Conservation (phyloP, 1,140 invertebrate genomes). For the Nymphalis io region DNA sequence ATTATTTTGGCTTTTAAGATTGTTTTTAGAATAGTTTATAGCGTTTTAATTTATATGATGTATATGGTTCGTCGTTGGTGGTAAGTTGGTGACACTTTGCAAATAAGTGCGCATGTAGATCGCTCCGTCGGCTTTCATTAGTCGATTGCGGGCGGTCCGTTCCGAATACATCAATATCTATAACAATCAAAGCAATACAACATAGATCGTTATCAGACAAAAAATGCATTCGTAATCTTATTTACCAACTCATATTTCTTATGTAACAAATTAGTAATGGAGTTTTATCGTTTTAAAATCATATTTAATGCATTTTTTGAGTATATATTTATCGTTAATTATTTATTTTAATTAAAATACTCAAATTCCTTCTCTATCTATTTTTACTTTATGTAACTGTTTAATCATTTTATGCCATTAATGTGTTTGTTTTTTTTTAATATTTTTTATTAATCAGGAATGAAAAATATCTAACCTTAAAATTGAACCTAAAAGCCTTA, state of each 20-base stretch:
- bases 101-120: slow-evolving; percentile 34
- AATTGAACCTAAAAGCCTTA: slow-evolving; percentile 3
- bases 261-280: not conserved
- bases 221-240: slow-evolving; percentile 8
- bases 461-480: not conserved
- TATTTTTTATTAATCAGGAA: not conserved
- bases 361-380: too few relatives aligned
- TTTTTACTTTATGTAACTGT: too few relatives aligned
- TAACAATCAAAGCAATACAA: slow-evolving; percentile 22
- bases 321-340: slow-evolving; percentile 1
- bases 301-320: not conserved
- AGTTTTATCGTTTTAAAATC: not conserved
- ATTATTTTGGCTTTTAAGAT: not conserved
- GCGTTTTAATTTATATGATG: slow-evolving; percentile 14
- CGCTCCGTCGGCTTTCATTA: slow-evolving; percentile 29
- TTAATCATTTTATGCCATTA: too few relatives aligned
- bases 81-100: slow-evolving; percentile 33
- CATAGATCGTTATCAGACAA: slow-evolving; percentile 4
- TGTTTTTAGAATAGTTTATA: not conserved
- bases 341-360: not conserved
- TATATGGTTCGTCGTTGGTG: slow-evolving; percentile 31
- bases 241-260: not conserved
- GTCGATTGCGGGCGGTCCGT: slow-evolving; percentile 28
- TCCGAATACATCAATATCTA: slow-evolving; percentile 27
- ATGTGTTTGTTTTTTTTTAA: too few relatives aligned